These are phyloP conservation scores for Esox lucius DNA, from an alignment of 2,797 vertebrate genomes.

Conservation along the genomic window DNA sequence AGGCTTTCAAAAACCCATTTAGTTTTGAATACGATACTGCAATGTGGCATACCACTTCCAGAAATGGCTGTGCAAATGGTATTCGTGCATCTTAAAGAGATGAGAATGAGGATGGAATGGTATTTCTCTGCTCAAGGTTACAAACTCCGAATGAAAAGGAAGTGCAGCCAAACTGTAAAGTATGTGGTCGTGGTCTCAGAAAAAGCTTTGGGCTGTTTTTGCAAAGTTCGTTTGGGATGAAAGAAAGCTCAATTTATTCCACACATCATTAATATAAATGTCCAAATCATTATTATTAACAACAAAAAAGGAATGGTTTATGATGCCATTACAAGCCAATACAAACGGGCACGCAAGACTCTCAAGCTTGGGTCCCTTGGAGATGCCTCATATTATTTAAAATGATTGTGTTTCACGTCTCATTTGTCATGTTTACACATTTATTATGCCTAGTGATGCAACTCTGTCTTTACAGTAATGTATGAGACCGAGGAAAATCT, in stretches of 20 bases:
- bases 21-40: slow-evolving; percentile 60
- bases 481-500: slow-evolving; percentile 36
- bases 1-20: slow-evolving; percentile 69
- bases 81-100: slow-evolving; percentile 57
- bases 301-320: slow-evolving; percentile 9
- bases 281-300: slow-evolving; percentile 7
- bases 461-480: slow-evolving; percentile 24
- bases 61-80: slow-evolving; percentile 64
- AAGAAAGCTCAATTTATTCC: slow-evolving; percentile 8
- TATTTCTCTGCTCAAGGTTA: slow-evolving; percentile 56
- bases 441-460: slow-evolving; percentile 24
- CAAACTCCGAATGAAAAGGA: slow-evolving; percentile 40
- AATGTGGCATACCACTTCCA: slow-evolving; percentile 48
- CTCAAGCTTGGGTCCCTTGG: slow-evolving; percentile 17
- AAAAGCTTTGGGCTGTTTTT: slow-evolving; percentile 28
- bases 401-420: slow-evolving; percentile 42
- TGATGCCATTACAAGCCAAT: slow-evolving; percentile 10
- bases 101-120: slow-evolving; percentile 43
- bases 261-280: slow-evolving; percentile 12
- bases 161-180: slow-evolving; percentile 2
- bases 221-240: neutral
- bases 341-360: slow-evolving; percentile 16
- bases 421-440: slow-evolving; percentile 20
- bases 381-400: slow-evolving; percentile 33
- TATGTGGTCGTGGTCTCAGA: neutral